Conservation (phyloP, 2,888 invertebrate species). For the Agrotis clavis region DNA sequence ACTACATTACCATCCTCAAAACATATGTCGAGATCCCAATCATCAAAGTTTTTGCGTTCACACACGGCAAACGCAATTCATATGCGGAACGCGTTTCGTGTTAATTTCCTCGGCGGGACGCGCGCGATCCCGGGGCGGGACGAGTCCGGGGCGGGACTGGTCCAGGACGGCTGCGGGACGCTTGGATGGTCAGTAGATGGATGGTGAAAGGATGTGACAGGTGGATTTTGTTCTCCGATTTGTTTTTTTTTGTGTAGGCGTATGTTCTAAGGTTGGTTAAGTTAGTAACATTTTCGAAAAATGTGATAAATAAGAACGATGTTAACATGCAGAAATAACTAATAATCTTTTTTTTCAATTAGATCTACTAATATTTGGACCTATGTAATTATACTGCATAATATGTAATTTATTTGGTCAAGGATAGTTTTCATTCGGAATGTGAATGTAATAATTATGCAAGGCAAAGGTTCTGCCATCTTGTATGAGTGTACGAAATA, state of each 20-base stretch:
- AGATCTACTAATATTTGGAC: no score
- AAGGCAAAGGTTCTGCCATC: not conserved
- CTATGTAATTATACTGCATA: no score
- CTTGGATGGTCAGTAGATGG: conserved; percentile 74
- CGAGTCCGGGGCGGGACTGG: conserved; percentile 33
- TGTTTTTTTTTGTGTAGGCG: conserved; percentile 39
- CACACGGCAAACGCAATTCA: conserved; percentile 51
- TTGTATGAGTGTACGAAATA: not conserved
- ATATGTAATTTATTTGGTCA: not conserved
- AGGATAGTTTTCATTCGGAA: not conserved
- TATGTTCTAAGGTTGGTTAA: not conserved
- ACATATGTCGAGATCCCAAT: conserved; percentile 53
- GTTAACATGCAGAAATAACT: no score
- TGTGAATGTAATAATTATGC: not conserved
- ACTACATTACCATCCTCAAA: conserved; percentile 11
- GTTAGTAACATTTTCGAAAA: no score
- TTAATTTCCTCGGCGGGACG: conserved; percentile 73
- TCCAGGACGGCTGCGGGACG: conserved; percentile 66
- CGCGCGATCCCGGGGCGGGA: conserved; percentile 43
- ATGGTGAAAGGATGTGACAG: conserved; percentile 69
- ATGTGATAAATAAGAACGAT: no score
- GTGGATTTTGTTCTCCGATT: conserved; percentile 60
- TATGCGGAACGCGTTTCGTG: conserved; percentile 69
- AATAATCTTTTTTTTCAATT: no score
- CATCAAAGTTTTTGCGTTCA: conserved; percentile 50